Evolutionary conservation across 2,797 vertebrate genomes (phyloP), one percentile per base, ranked within the genome.

Genomic region (Gypaetus barbatus): DNA sequence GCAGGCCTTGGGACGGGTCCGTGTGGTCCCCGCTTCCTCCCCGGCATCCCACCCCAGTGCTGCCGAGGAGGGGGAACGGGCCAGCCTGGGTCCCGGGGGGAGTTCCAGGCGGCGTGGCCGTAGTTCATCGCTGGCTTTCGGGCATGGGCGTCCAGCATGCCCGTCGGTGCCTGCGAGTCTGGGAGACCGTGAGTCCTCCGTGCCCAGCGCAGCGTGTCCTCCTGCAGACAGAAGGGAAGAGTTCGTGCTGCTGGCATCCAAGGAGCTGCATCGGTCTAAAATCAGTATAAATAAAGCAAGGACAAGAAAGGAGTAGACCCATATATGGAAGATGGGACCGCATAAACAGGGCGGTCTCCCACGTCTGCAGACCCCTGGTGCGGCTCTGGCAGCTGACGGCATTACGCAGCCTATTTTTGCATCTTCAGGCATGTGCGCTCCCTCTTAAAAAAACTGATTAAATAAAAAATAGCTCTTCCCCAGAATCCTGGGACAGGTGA

Each of bases 401-500:
- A 8, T 13, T 44, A 8, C 4, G 2, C 44, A 44, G 31, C 9
- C 73, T 93, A 80, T 95, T 96, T 97, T 65, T 92, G 79, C 65
- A 66, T 63, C 65, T 39, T 63, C 57, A 84, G 89, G 56, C 90
- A 89, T 35, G 33, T 31, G 44, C 22, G 84, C 12, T 46, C 16
- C 44, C 75, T 77, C 73, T 54, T 27, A 65, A 80, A 83, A 92
- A 52, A 5, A 4, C 16, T 5, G 10, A 37, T 7, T 60, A 68
- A 41, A 58, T 4, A 73, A 87, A 73, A 91, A 97, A 97, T 54
- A 90, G 87, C 73, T 94, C 75, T 90, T 71, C 69, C 60, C 73
- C 46, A 6, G 89, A 92, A 91, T 82, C 54, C 65, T 16, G 48
- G 82, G 61, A n/a, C 87, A 96, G 95, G 83, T 94, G 95, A 93